Evolutionary conservation across 2,888 invertebrate genomes (phyloP).

Genomic region (Graphium colonna): DNA sequence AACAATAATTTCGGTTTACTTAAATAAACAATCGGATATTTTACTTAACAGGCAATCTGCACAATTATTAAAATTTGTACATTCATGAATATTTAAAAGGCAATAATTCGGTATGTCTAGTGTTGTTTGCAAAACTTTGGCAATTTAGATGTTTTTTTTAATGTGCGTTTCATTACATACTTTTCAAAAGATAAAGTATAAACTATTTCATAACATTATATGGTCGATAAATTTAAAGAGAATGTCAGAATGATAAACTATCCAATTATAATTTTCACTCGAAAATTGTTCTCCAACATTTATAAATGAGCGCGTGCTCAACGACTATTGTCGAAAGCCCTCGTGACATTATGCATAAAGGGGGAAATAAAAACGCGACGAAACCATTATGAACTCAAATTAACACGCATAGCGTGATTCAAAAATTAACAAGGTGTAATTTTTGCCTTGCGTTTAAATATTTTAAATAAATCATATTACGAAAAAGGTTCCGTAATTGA

Average conservation of each 20-base stretch:
- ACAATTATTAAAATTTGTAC: conserved; percentile 19
- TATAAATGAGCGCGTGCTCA: conserved; percentile 12
- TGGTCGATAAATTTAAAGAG: too few species aligned
- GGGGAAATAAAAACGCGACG: conserved; percentile 15
- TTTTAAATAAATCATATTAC: background rate
- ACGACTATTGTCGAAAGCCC: conserved; percentile 3
- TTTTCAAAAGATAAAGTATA: too few species aligned
- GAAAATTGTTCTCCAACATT: background rate
- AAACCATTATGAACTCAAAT: conserved; percentile 20
- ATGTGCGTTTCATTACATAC: too few species aligned
- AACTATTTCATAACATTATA: too few species aligned
- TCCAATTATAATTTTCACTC: too few species aligned
- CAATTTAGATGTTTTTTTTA: too few species aligned
- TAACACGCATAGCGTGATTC: conserved; percentile 13
- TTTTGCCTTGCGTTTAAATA: background rate
- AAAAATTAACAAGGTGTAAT: conserved; percentile 11
- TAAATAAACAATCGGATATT: conserved; percentile 44
- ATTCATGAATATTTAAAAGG: background rate
- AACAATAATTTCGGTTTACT: conserved; percentile 49
- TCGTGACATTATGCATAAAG: conserved; percentile 19
- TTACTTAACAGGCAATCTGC: conserved; percentile 14
- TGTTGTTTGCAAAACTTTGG: background rate
- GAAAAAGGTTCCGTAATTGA: background rate
- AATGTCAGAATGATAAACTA: too few species aligned
- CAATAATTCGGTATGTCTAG: background rate